These are phyloP conservation scores for Panagrolaimus sp. DNA, from an alignment of 1,140 invertebrate species.

Conservation along the genomic window DNA sequence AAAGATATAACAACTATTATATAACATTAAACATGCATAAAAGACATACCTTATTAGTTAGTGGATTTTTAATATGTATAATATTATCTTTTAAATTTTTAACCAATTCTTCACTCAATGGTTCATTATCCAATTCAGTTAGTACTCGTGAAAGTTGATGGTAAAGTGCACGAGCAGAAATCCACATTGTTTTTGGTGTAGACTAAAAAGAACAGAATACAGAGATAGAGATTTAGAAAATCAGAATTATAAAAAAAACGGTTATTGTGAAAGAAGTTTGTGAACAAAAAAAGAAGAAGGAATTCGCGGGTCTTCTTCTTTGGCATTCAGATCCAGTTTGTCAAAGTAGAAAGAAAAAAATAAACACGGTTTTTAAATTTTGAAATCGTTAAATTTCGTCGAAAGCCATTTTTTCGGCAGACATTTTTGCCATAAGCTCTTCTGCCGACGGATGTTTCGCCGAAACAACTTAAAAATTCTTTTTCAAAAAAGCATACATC, in stretches of 20 bases:
- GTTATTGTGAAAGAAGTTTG: background rate
- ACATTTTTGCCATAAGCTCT: too few species aligned
- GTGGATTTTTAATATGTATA: background rate
- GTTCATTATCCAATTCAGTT: background rate
- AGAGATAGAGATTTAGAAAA: too few species aligned
- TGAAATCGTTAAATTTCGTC: too few species aligned
- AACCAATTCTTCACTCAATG: background rate
- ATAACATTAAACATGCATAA: background rate
- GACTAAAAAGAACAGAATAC: background rate
- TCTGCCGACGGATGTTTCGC: too few species aligned
- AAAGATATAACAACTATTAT: background rate
- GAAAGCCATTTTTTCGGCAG: too few species aligned
- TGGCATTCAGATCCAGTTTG: background rate
- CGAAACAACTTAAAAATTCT: too few species aligned
- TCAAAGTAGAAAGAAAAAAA: background rate
- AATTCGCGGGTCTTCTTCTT: background rate
- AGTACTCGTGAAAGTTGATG: slow-evolving; percentile 3
- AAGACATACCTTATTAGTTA: background rate
- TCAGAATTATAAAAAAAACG: too few species aligned
- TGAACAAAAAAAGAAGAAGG: too few species aligned
- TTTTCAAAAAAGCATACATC: too few species aligned
- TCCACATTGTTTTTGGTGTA: background rate
- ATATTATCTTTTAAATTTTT: background rate
- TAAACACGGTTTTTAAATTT: too few species aligned
- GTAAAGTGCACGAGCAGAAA: background rate